Evolutionary conservation across 2,888 invertebrate genomes (phyloP), one percentile per base, ranked within the genome.

Genomic region (Pammene fasciana): DNA sequence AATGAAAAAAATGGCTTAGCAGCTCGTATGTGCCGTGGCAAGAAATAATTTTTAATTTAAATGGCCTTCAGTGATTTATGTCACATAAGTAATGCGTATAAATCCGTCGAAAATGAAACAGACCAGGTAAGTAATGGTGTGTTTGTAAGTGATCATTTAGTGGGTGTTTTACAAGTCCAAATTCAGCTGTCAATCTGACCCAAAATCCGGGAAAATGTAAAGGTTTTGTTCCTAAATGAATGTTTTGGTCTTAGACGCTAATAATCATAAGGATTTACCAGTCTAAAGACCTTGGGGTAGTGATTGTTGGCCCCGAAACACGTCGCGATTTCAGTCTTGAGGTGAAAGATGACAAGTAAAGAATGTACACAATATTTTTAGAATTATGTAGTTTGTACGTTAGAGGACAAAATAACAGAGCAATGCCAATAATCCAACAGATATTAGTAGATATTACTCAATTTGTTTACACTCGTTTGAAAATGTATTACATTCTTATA

Each of bases 21-120:
- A 89, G 86, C 85, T 88, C 87, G 76, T 92, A 89, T 89, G 89
- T 89, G 87, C 88, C 89, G 91, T 92, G 92, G 90, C 90, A 91
- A 90, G 86, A 86, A 88, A 89, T 88, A 90, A 85, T 85, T 89
- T 92, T 88, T 89, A 89, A 88, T 92, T 89, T 93, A 93, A 92
- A 93, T 93, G 93, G 93, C 93, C 88, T 93, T 90, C 92, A 93
- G 92, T 92, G 93, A 92, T 91, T 85, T 93, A 87, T 92, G 92
- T 87, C 92, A 89, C 84, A 83, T 90, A 90, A 84, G 89, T 82
- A 92, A 93, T 87, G 89, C 90, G 86, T 93, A 86, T 82, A 92
- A 92, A 90, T 85, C 86, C 82, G 85, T 90, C 82, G 92, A 92
- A 92, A 92, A 92, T 92, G 93, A 92, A 83, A 80, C 86, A 75